Evolutionary conservation across 2,113 vertebrate genomes (phyloP).

Genomic region (Hippocampus guttulatus): DNA sequence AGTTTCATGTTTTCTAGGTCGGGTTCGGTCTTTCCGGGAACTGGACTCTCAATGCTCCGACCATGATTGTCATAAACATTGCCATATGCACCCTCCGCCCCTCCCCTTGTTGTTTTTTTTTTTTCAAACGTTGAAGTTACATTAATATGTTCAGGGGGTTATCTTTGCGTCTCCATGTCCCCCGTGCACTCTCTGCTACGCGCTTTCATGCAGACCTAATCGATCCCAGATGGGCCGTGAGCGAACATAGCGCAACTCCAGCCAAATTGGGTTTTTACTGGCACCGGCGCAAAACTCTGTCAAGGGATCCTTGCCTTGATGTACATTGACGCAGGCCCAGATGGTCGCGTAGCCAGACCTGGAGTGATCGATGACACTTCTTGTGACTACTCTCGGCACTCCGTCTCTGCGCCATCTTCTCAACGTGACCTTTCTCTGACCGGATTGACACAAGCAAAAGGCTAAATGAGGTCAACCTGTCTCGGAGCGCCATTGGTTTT

Average conservation of each 20-base stretch:
- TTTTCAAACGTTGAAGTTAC: constrained; percentile 25
- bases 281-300: constrained; percentile 43
- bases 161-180: constrained; percentile 45
- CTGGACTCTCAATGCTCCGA: constrained; percentile 54
- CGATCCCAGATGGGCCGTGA: constrained; percentile 64
- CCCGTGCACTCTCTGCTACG: constrained; percentile 25
- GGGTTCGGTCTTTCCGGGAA: constrained; percentile 29
- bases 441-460: constrained; percentile 15
- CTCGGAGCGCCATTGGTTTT: constrained; percentile 15
- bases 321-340: not conserved
- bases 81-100: constrained; percentile 45
- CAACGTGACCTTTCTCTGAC: constrained; percentile 18
- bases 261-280: constrained; percentile 64
- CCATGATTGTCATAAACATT: constrained; percentile 57
- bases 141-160: constrained; percentile 49
- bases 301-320: constrained; percentile 55
- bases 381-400: not conserved
- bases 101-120: not conserved
- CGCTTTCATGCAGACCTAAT: constrained; percentile 62
- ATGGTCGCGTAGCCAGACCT: not conserved
- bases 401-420: not conserved
- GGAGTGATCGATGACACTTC: not conserved
- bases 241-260: constrained; percentile 44
- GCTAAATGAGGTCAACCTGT: constrained; percentile 20
- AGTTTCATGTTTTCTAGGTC: constrained; percentile 18